phyloP scores from a whole-genome alignment of 2,888 invertebrate genomes.

The Toxonevra muliebris region DNA sequence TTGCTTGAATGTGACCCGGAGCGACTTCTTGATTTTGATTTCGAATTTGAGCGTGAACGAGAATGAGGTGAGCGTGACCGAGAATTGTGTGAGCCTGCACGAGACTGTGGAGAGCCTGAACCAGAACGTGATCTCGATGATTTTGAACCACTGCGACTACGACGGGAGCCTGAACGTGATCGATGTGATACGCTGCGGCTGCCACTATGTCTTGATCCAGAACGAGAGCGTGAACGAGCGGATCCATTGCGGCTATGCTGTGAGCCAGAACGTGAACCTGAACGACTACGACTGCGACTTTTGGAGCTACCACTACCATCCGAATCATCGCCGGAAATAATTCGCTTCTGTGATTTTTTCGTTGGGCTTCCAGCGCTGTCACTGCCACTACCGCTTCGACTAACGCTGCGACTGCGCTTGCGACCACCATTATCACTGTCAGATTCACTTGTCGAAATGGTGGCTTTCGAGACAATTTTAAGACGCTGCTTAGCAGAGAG shows the following conservation, averaged over 20 bases:
- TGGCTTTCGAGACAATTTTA: constrained; percentile 92
- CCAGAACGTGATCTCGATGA: constrained; percentile 60
- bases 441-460: constrained; percentile 91
- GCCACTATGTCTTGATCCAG: constrained; percentile 38
- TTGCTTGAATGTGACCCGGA: constrained; percentile 53
- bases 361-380: constrained; percentile 51
- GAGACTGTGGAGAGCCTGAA: constrained; percentile 49
- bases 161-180: constrained; percentile 41
- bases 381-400: constrained; percentile 54
- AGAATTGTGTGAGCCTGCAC: constrained; percentile 48
- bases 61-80: constrained; percentile 52
- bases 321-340: constrained; percentile 51
- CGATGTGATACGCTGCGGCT: constrained; percentile 36
- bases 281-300: constrained; percentile 45
- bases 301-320: constrained; percentile 47
- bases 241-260: constrained; percentile 35
- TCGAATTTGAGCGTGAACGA: constrained; percentile 59
- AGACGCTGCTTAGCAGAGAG: constrained; percentile 85
- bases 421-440: constrained; percentile 63
- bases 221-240: constrained; percentile 52
- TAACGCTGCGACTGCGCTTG: constrained; percentile 49
- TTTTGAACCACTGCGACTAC: constrained; percentile 43
- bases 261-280: constrained; percentile 42
- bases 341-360: constrained; percentile 47
- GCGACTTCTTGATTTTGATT: constrained; percentile 51